phyloP scores from a whole-genome alignment of 2,797 vertebrate species.

The Pseudopleuronectes americanus region DNA sequence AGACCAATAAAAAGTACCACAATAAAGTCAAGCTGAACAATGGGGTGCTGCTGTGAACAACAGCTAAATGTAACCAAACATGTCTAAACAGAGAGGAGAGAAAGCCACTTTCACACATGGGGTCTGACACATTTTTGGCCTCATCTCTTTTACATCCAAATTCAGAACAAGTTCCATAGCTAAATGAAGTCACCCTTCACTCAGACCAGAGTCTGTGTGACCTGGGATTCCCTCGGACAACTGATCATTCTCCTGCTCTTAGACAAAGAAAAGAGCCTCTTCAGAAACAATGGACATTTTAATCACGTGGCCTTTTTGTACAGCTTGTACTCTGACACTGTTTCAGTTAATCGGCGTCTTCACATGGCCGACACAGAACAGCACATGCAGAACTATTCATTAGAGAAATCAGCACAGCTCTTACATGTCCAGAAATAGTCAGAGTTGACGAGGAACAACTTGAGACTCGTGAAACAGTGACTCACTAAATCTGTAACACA shows the following conservation, averaged over 20 bases:
- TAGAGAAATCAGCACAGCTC: conserved; percentile 11
- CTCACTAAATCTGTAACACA: conserved; percentile 45
- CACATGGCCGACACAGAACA: conserved; percentile 28
- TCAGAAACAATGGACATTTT: conserved; percentile 55
- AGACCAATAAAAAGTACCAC: neutral
- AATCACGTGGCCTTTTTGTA: conserved; percentile 35
- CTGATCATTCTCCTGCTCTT: conserved; percentile 57
- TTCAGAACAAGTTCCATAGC: no score
- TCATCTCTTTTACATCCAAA: no score
- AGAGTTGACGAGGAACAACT: conserved; percentile 14
- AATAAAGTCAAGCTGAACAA: no score
- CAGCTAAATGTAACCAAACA: neutral
- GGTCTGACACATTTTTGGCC: neutral
- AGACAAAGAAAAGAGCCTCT: conserved; percentile 63
- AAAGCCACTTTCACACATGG: neutral
- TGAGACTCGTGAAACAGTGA: conserved; percentile 46
- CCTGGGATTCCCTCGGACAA: conserved; percentile 39
- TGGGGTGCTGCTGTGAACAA: no score
- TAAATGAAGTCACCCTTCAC: no score
- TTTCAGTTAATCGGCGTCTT: conserved; percentile 43
- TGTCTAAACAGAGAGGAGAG: neutral
- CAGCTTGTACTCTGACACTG: conserved; percentile 7
- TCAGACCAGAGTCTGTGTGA: no score
- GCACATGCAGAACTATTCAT: conserved; percentile 5
- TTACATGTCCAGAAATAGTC: conserved; percentile 24